Base-by-base conservation (phyloP, 2,113 vertebrate species). In the Acrocephalus kingi region DNA sequence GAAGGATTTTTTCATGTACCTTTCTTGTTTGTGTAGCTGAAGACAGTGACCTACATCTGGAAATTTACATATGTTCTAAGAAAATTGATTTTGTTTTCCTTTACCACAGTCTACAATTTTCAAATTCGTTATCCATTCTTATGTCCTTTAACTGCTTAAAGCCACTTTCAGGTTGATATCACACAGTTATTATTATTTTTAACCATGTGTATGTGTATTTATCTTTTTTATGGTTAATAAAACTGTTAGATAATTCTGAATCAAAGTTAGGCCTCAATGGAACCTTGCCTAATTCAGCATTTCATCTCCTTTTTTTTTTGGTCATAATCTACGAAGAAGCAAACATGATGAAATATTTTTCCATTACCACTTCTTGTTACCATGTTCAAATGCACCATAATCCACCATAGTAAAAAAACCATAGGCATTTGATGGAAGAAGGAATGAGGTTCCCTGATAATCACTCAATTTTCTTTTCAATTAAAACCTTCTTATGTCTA, bases 201-300 rank as follows among this genome's bases (percentile, higher is more conserved):
- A 15, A 10, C 15, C 2, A 2, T 10, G 2, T 6, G 1, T 10
- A 9, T 10, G 7, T 39, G 6, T 66, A 2, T 59, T 37, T 72
- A 9, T n/a, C 28, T 56, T 84, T 87, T 61, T 7, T 56, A 58
- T 64, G 3, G 10, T 69, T 85, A 85, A 76, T 84, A 79, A 87
- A 95, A 49, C 17, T 75, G 13, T 75, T 82, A 73, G 25, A 23
- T 83, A 72, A 49, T 75, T 82, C 41, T 85, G 30, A 25, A 56
- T 62, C 16, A 72, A 68, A 48, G 45, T 71, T 87, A 67, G 14
- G 55, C 9, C 19, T n/a, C 35, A 51, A 0, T 49, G 41, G 41
- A 79, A 64, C 12, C 28, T 37, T 83, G 13, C 24, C 15, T 61
- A 15, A 85, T 66, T 62, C 28, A 73, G 30, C 25, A 13, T 75